Base-by-base conservation (phyloP, 1,140 invertebrate genomes). In the Ladona fulva region DNA sequence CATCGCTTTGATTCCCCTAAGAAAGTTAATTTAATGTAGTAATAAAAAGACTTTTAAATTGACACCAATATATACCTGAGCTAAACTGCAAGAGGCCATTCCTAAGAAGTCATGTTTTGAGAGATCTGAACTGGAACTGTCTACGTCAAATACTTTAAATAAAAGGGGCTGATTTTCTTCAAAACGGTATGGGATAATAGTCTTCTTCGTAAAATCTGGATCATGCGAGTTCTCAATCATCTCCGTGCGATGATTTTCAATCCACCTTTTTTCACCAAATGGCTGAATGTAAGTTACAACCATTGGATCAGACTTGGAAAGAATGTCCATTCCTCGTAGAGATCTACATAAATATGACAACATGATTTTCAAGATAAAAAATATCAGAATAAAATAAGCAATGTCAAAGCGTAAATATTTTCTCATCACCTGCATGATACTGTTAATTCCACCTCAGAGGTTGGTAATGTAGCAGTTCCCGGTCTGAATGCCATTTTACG, bases 231-330 rank as follows among this genome's bases (percentile, higher is more conserved):
- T 90, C 77, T 85, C 82, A 74, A 91, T 86, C 74, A 85, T 86
- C 83, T 91, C 90, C 24, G 90, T 91, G 80, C 89, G 82, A 75
- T 88, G 87, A 77, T 87, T 81, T 83, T 91, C 89, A 16, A 85
- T 82, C 88, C 88, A 90, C 59, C 85, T 81, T 29, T 84, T 85
- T 42, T 82, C 79, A 42, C 85, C 85, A 80, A 86, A 85, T 73
- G 86, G 85, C 77, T 85, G 82, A 78, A 88, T 84, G 79, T 85
- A 89, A 5, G 90, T 84, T 5, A 90, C 87, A 81, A 87, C 88
- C 84, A 89, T 88, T n/a, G 90, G 90, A 82, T 92, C 90, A 37
- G 89, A 90, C 81, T 90, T 90, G 0, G 89, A 91, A 25, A 89
- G 83, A n/a, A 88, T 82, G 84, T 91, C 90, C 79, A 86, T 87